These are phyloP conservation scores for Melieria picta DNA, from an alignment of 2,888 invertebrate genomes.

Conservation along the genomic window DNA sequence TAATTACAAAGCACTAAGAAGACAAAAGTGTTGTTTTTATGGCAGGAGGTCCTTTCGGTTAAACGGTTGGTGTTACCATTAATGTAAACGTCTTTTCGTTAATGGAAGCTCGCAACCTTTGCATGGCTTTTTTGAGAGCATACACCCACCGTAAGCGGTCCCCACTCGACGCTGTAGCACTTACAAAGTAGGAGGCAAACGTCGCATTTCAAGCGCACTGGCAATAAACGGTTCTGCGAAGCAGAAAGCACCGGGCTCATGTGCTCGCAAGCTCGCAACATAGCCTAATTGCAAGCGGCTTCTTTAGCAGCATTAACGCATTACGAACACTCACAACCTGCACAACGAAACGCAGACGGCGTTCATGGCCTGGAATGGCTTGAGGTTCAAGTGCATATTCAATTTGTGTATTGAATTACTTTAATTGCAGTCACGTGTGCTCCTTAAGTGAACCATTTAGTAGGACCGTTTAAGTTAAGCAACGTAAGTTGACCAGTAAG, in stretches of 20 bases:
- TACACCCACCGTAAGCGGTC: not conserved
- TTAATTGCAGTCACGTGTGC: conserved; percentile 46
- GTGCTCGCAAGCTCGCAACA: conserved; percentile 24
- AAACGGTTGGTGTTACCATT: conserved; percentile 54
- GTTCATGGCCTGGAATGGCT: not conserved
- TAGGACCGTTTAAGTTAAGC: conserved; percentile 30
- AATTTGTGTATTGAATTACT: conserved; percentile 43
- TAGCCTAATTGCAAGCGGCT: conserved; percentile 45
- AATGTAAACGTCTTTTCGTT: conserved; percentile 63
- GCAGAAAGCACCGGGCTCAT: too few species aligned
- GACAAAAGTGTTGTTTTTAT: conserved; percentile 54
- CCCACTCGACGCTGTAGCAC: conserved; percentile 23
- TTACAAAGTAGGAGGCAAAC: conserved; percentile 22
- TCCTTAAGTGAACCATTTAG: conserved; percentile 30
- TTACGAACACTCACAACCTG: conserved; percentile 25
- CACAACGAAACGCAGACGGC: conserved; percentile 15
- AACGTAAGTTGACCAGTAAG: conserved; percentile 15
- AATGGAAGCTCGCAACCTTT: conserved; percentile 48
- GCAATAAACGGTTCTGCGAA: too few species aligned
- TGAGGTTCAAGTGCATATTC: conserved; percentile 21
- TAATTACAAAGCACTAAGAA: conserved; percentile 65
- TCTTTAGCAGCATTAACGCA: conserved; percentile 35
- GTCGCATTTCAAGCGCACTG: too few species aligned
- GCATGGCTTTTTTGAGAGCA: not conserved
- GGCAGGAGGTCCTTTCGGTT: conserved; percentile 44